Percentiles rank a stretch among this genome's conserved stretches.
Evolutionary conservation across 1,140 invertebrate species (phyloP).

Genomic region (Apis florea): DNA sequence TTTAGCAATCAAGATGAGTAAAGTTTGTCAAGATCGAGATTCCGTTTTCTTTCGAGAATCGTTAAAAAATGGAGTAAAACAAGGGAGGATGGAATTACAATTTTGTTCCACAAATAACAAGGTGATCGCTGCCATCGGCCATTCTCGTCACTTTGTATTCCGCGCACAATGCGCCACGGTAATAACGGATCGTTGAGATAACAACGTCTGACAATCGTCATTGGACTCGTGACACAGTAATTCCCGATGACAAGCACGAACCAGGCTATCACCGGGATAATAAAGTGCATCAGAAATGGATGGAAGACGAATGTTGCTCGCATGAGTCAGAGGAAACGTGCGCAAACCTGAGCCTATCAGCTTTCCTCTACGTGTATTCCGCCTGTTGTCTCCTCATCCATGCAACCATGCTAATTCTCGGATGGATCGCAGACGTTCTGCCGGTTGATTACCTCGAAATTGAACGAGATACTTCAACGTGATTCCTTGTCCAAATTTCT

Average conservation of each 20-base stretch:
- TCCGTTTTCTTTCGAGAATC: no score
- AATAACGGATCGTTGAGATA: conserved; percentile 58
- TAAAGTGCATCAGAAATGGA: conserved; percentile 57
- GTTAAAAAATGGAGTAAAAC: not conserved
- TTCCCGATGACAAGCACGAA: conserved; percentile 44
- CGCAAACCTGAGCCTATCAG: not conserved
- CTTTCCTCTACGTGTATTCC: no score
- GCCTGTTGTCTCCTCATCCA: no score
- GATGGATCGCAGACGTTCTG: no score
- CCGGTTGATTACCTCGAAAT: no score
- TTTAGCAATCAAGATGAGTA: no score
- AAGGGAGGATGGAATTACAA: no score
- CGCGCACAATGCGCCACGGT: conserved; percentile 5
- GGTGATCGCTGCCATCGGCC: not conserved
- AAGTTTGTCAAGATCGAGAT: no score
- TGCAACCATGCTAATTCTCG: no score
- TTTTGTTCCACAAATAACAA: no score
- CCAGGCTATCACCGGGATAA: conserved; percentile 45
- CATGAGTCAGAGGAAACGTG: conserved; percentile 20
- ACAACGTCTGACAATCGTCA: conserved; percentile 43
- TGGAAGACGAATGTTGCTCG: conserved; percentile 49
- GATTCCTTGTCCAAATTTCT: no score
- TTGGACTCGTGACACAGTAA: conserved; percentile 53
- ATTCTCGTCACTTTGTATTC: conserved; percentile 33
- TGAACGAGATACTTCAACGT: no score